Percentiles rank a stretch among this genome's conserved stretches.
phyloP scores from a whole-genome alignment of 2,113 vertebrate genomes.

The Odocoileus hemionus region DNA sequence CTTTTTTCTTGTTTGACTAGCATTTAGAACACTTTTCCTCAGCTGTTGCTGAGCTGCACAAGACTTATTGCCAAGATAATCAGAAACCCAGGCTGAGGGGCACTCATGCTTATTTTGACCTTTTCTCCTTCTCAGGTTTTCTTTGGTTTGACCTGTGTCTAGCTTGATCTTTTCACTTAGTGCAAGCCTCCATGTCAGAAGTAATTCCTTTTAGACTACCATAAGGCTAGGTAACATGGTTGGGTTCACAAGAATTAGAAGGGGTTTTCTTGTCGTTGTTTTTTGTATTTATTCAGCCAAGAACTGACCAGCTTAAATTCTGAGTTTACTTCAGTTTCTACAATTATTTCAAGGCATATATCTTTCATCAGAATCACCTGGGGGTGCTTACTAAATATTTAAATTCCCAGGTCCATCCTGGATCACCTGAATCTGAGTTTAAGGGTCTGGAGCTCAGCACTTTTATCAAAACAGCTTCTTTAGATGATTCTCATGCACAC shows the following conservation, averaged over 20 bases:
- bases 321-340: neutral
- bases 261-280: neutral
- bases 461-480: neutral
- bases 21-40: neutral
- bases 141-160: neutral
- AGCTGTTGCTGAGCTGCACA: neutral
- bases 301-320: neutral
- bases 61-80: neutral
- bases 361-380: neutral
- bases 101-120: neutral
- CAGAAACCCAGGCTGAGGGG: neutral
- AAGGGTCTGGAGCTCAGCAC: neutral
- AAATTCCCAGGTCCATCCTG: neutral
- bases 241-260: neutral
- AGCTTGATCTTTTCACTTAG: neutral
- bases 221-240: neutral
- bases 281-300: neutral
- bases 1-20: neutral
- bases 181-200: neutral
- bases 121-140: neutral
- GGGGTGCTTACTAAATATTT: neutral
- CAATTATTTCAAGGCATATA: neutral
- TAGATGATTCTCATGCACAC: neutral
- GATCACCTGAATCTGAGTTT: neutral
- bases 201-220: neutral